phyloP scores from a whole-genome alignment of 2,113 vertebrate genomes.

The Nibea albiflora region DNA sequence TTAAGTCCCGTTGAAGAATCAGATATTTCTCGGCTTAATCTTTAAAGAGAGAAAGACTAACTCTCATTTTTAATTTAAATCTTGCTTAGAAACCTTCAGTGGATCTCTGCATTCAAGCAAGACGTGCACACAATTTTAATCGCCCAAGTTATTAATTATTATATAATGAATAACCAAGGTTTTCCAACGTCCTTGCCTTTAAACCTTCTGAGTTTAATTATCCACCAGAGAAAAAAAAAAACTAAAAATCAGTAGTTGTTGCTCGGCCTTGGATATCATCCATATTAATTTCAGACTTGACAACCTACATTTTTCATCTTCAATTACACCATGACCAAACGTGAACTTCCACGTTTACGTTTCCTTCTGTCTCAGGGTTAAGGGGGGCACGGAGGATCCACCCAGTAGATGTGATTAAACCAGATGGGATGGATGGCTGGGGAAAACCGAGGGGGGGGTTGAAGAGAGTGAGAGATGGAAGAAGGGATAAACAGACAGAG shows the following conservation, averaged over 20 bases:
- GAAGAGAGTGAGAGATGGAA: slow-evolving; percentile 13
- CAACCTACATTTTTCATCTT: slow-evolving; percentile 24
- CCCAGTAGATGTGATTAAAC: slow-evolving; percentile 58
- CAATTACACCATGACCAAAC: slow-evolving; percentile 2
- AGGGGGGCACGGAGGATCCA: background rate
- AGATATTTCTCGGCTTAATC: background rate
- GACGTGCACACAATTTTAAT: too few relatives aligned
- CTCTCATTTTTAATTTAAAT: background rate
- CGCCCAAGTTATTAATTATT: background rate
- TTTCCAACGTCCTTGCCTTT: background rate
- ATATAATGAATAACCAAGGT: background rate
- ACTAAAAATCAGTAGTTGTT: background rate
- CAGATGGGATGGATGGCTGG: slow-evolving; percentile 57
- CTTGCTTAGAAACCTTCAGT: background rate
- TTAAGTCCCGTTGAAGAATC: background rate
- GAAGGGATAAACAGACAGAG: slow-evolving; percentile 1
- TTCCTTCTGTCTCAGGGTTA: slow-evolving; percentile 1
- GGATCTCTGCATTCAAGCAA: too few relatives aligned
- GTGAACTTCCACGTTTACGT: background rate
- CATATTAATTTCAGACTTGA: slow-evolving; percentile 22
- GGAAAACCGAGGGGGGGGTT: background rate
- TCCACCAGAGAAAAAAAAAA: background rate
- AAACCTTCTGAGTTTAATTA: too few relatives aligned
- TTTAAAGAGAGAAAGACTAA: background rate
- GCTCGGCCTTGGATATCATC: slow-evolving; percentile 16